Conservation (phyloP, 23 tunicate genomes). For the Trididemnum nubilum region DNA sequence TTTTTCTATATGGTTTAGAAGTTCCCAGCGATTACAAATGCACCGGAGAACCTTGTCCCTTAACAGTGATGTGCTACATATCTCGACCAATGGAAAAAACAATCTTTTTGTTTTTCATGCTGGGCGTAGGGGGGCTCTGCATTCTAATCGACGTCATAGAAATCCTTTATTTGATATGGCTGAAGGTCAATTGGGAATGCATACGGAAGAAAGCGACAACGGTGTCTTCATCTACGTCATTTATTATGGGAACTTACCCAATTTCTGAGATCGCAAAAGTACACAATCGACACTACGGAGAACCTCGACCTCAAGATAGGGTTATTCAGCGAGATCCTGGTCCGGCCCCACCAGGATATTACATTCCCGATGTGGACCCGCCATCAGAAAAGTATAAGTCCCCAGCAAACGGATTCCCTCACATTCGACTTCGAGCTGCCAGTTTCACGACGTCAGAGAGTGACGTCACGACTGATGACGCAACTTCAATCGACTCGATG, state of each 20-base stretch:
- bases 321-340: constrained; percentile 43
- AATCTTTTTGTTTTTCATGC: constrained; percentile 88
- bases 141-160: constrained; percentile 64
- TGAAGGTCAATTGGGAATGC: constrained; percentile 43
- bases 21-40: constrained; percentile 72
- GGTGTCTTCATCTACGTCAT: constrained; percentile 28
- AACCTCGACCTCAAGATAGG: constrained; percentile 12
- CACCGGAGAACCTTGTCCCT: constrained; percentile 71
- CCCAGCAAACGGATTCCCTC: constrained; percentile 82
- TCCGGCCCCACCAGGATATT: constrained; percentile 88
- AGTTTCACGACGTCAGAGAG: constrained; percentile 77
- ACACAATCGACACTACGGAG: not conserved
- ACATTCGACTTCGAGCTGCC: constrained; percentile 66
- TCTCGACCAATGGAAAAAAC: constrained; percentile 92
- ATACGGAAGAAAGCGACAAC: constrained; percentile 6
- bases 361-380: constrained; percentile 86
- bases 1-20: constrained; percentile 54
- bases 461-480: constrained; percentile 65
- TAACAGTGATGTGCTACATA: constrained; percentile 78
- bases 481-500: too few relatives aligned
- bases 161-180: constrained; percentile 53
- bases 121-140: constrained; percentile 71
- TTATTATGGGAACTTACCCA: constrained; percentile 37
- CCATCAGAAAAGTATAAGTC: constrained; percentile 62
- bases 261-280: not conserved